A percentile compares a stretch with the other conserved stretches of the same genome.
Conservation (phyloP, 2,797 vertebrate species). For the Betta splendens region DNA sequence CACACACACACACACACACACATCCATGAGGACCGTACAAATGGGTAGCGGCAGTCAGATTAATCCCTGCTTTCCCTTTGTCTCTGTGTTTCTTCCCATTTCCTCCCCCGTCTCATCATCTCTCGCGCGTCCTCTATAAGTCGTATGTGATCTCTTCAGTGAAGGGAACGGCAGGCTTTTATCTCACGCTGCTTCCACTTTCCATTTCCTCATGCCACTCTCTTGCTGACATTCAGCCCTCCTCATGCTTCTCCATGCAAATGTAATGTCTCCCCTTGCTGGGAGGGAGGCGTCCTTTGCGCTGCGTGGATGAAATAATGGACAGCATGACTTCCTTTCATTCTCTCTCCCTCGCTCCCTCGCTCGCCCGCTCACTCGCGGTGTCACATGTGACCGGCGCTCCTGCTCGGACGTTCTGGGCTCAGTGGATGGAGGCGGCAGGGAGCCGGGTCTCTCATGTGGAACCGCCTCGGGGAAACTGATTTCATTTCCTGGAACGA, state of each 20-base stretch:
- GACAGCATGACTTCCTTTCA: conserved; percentile 11
- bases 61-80: conserved; percentile 46
- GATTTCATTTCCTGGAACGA: conserved; percentile 66
- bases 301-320: conserved; percentile 48
- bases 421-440: conserved; percentile 35
- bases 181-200: conserved; percentile 44
- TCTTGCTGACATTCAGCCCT: conserved; percentile 42
- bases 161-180: conserved; percentile 47
- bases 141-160: conserved; percentile 64
- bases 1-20: conserved; percentile 39
- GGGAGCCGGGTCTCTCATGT: conserved; percentile 52
- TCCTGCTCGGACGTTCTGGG: conserved; percentile 15
- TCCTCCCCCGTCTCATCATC: conserved; percentile 48
- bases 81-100: conserved; percentile 39
- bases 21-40: conserved; percentile 54
- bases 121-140: conserved; percentile 57
- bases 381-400: conserved; percentile 55
- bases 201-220: conserved; percentile 21
- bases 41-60: conserved; percentile 46
- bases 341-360: conserved; percentile 20
- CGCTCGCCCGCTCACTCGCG: not conserved
- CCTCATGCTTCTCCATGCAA: conserved; percentile 8
- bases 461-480: conserved; percentile 64
- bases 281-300: conserved; percentile 28
- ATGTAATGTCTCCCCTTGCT: conserved; percentile 21